Conservation (phyloP, 2,888 invertebrate genomes). For the Flexamia atlantica region DNA sequence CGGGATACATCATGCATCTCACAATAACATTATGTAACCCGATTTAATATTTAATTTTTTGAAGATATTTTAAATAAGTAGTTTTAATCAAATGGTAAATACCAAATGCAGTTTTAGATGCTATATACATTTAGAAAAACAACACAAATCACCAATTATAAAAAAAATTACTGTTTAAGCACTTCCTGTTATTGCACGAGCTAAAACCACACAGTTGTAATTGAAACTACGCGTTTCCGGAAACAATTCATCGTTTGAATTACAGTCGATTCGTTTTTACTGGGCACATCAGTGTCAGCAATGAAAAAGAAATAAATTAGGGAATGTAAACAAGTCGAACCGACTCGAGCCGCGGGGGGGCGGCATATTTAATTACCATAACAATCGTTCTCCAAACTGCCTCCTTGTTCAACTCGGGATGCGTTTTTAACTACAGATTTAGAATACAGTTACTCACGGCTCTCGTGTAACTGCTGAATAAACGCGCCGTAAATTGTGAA, state of each 20-base stretch:
- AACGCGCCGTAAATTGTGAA: conserved; percentile 31
- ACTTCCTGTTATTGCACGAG: background rate
- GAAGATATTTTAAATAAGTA: too few relatives aligned
- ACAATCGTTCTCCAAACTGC: conserved; percentile 41
- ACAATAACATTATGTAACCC: too few relatives aligned
- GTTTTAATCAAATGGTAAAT: too few relatives aligned
- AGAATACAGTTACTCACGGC: conserved; percentile 36
- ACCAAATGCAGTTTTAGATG: too few relatives aligned
- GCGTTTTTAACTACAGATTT: conserved; percentile 53
- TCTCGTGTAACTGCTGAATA: conserved; percentile 35
- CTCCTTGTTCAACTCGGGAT: conserved; percentile 31
- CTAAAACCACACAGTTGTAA: background rate
- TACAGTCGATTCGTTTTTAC: conserved; percentile 35
- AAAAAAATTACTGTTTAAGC: too few relatives aligned
- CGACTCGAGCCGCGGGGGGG: conserved; percentile 38
- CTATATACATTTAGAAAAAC: too few relatives aligned
- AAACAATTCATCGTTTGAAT: background rate
- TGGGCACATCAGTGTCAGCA: conserved; percentile 37
- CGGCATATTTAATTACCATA: conserved; percentile 50
- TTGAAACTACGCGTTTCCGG: background rate
- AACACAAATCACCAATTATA: too few relatives aligned
- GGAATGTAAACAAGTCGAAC: conserved; percentile 37
- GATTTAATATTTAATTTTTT: too few relatives aligned
- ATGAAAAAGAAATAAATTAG: conserved; percentile 57
- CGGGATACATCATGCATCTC: too few relatives aligned